A percentile compares a stretch with the other conserved stretches of the same genome.
These are phyloP conservation scores for Tribolium madens DNA, from an alignment of 1,140 invertebrate genomes.

Conservation along the genomic window DNA sequence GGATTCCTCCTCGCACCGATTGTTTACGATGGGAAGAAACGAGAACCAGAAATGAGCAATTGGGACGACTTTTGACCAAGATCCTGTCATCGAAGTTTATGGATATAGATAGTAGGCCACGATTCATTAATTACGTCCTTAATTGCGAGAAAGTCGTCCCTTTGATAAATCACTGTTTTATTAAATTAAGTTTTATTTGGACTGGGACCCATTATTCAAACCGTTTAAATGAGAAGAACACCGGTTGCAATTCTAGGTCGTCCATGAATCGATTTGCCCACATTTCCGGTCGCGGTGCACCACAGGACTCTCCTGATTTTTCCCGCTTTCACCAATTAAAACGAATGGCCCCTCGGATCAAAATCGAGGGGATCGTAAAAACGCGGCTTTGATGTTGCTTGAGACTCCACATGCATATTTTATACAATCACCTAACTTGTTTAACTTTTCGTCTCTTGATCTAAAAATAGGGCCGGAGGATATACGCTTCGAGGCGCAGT, in stretches of 20 bases:
- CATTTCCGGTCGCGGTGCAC: background rate
- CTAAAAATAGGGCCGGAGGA: conserved; percentile 39
- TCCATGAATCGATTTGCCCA: too few relatives aligned
- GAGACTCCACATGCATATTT: conserved; percentile 42
- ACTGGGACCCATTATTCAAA: background rate
- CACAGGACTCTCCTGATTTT: background rate
- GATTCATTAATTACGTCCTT: conserved; percentile 58
- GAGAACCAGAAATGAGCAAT: background rate
- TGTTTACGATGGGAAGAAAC: conserved; percentile 40
- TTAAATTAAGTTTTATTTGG: conserved; percentile 34
- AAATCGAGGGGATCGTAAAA: conserved; percentile 22
- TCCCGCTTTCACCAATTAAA: too few relatives aligned
- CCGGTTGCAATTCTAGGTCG: too few relatives aligned
- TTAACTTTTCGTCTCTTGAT: conserved; percentile 41
- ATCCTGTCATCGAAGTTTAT: conserved; percentile 57
- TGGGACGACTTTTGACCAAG: conserved; percentile 42
- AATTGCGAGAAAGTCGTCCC: conserved; percentile 54
- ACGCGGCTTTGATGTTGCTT: conserved; percentile 34
- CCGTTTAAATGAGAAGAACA: too few relatives aligned
- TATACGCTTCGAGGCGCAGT: conserved; percentile 38
- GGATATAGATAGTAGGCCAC: conserved; percentile 51
- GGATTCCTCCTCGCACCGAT: conserved; percentile 22
- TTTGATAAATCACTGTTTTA: conserved; percentile 38
- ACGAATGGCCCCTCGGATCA: too few relatives aligned
- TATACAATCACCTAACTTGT: conserved; percentile 43